phyloP scores from a whole-genome alignment of 2,113 vertebrate species.

The Amblyornis subalaris region DNA sequence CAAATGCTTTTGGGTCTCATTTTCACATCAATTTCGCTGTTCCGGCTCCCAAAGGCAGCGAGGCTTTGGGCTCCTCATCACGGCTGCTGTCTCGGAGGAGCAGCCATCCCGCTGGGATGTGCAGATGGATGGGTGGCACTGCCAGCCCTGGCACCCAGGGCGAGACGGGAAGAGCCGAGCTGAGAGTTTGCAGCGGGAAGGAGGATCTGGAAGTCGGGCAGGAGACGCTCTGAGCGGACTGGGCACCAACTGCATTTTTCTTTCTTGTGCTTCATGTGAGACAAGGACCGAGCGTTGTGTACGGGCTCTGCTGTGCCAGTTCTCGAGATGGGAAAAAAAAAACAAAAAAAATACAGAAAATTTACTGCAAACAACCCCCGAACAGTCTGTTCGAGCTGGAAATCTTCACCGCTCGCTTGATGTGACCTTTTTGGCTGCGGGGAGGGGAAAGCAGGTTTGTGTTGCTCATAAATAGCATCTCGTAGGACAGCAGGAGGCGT shows the following conservation, averaged over 20 bases:
- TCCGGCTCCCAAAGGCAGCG: not conserved
- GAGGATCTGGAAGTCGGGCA: not conserved
- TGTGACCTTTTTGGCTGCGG: not conserved
- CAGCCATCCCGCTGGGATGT: not conserved
- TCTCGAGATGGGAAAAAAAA: not conserved
- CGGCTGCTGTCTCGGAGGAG: not conserved
- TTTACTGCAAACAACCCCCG: conserved; percentile 10
- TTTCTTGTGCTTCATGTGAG: not conserved
- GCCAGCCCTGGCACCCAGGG: not conserved
- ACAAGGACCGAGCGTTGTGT: fast-evolving
- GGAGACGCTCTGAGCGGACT: not conserved
- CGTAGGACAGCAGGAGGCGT: not conserved
- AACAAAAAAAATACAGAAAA: not conserved
- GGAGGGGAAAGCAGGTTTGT: not conserved
- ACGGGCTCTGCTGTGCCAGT: not conserved
- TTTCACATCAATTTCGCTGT: not conserved
- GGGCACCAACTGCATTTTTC: not conserved
- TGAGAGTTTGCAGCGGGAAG: not conserved
- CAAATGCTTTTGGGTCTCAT: not conserved
- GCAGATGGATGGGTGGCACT: not conserved
- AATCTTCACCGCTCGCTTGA: not conserved
- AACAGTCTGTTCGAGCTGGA: conserved; percentile 35
- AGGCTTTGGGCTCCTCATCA: not conserved
- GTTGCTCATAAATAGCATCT: not conserved
- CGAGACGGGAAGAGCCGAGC: fast-evolving